Conservation (phyloP, 2,888 invertebrate genomes). For the Idaea dimidiata region DNA sequence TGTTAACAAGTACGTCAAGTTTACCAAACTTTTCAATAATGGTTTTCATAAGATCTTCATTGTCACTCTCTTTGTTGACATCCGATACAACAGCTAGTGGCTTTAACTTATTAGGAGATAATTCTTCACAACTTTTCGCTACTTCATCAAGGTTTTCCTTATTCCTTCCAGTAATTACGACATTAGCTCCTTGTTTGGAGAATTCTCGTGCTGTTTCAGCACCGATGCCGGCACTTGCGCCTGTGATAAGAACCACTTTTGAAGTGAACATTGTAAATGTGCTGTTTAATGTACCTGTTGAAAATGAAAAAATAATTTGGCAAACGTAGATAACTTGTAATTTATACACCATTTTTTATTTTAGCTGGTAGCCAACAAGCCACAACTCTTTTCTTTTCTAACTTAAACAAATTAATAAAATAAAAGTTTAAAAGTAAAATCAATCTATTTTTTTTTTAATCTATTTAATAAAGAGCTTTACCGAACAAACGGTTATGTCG, state of each 20-base stretch:
- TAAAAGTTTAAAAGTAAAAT: too few species aligned
- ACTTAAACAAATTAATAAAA: too few species aligned
- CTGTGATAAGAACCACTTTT: conserved; percentile 81
- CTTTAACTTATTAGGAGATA: conserved; percentile 42
- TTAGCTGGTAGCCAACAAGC: too few species aligned
- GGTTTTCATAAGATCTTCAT: conserved; percentile 81
- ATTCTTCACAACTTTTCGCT: conserved; percentile 71
- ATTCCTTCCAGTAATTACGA: conserved; percentile 84
- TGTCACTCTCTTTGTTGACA: conserved; percentile 83
- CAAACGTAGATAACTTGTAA: conserved; percentile 6
- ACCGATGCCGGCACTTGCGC: conserved; percentile 86
- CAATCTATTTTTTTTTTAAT: too few species aligned
- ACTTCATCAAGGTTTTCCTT: conserved; percentile 82
- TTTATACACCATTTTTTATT: background rate
- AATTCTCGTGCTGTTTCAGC: conserved; percentile 83
- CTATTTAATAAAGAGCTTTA: too few species aligned
- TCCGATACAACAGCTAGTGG: conserved; percentile 81
- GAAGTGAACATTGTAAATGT: conserved; percentile 56
- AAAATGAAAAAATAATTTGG: conserved; percentile 9
- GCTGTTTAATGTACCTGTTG: conserved; percentile 18
- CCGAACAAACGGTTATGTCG: too few species aligned
- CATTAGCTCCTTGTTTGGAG: conserved; percentile 79
- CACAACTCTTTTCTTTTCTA: too few species aligned
- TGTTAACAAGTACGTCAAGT: conserved; percentile 89
- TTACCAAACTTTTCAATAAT: conserved; percentile 83